phyloP scores from a whole-genome alignment of 2,888 invertebrate genomes.

The Limulus polyphemus region DNA sequence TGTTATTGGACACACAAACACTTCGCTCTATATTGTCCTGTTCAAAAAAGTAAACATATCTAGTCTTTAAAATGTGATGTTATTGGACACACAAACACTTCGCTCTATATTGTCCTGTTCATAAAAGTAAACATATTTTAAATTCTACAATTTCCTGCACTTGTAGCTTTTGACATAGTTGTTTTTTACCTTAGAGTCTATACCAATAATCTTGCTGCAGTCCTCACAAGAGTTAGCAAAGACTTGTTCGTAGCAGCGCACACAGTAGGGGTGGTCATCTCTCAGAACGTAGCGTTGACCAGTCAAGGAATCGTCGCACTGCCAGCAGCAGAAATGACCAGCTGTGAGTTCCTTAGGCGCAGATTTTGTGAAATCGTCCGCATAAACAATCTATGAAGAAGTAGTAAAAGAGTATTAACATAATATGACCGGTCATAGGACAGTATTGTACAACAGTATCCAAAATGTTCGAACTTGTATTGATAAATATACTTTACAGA shows the following conservation, averaged over 20 bases:
- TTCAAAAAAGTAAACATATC: too few species aligned
- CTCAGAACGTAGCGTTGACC: conserved; percentile 96
- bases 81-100: too few species aligned
- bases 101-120: too few species aligned
- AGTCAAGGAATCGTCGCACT: conserved; percentile 92
- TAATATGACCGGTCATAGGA: too few species aligned
- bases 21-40: too few species aligned
- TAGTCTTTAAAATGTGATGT: too few species aligned
- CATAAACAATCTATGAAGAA: conserved; percentile 82
- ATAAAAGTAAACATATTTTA: too few species aligned
- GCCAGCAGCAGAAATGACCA: conserved; percentile 98
- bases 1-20: too few species aligned
- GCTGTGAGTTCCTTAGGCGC: conserved; percentile 99
- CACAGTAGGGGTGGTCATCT: conserved; percentile 99
- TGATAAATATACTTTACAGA: too few species aligned
- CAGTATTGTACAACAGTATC: too few species aligned
- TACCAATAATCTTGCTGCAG: conserved; percentile 91
- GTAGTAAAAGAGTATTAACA: background rate
- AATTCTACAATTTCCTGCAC: too few species aligned
- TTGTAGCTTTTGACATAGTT: background rate
- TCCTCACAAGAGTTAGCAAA: conserved; percentile 98
- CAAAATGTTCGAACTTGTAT: too few species aligned
- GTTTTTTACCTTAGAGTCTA: conserved; percentile 77
- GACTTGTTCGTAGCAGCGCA: conserved; percentile 98
- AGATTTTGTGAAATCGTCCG: conserved; percentile 97